A percentile compares a stretch with the other conserved stretches of the same genome.
Evolutionary conservation across 2,797 vertebrate genomes (phyloP).

Genomic region (Anableps anableps): DNA sequence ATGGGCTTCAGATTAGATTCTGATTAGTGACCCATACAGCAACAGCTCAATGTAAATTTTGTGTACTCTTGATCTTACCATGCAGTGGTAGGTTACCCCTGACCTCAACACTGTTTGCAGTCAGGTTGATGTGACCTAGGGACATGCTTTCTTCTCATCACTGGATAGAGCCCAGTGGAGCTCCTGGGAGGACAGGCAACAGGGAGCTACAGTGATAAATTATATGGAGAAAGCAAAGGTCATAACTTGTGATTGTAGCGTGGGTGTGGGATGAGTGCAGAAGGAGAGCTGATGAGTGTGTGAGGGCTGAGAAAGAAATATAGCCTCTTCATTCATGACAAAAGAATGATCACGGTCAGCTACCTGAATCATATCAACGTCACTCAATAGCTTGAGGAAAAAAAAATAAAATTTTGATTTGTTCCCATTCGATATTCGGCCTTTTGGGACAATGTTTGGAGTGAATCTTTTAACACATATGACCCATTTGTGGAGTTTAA

Average conservation of each 20-base stretch:
- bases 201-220: constrained; percentile 74
- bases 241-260: constrained; percentile 79
- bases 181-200: constrained; percentile 72
- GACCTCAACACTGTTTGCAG: constrained; percentile 66
- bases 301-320: constrained; percentile 56
- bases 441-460: constrained; percentile 48
- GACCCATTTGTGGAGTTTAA: constrained; percentile 67
- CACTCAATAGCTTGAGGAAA: constrained; percentile 39
- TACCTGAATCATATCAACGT: constrained; percentile 52
- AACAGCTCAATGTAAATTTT: constrained; percentile 21
- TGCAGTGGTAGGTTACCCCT: constrained; percentile 51
- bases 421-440: constrained; percentile 64
- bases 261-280: constrained; percentile 70
- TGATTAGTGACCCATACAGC: constrained; percentile 1
- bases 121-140: constrained; percentile 81
- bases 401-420: constrained; percentile 64
- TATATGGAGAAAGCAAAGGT: constrained; percentile 79
- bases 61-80: constrained; percentile 24
- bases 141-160: constrained; percentile 48
- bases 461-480: constrained; percentile 59
- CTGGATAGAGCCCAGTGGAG: constrained; percentile 56
- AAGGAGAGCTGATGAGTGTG: constrained; percentile 70
- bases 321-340: constrained; percentile 64
- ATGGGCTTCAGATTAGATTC: neutral
- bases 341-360: constrained; percentile 43